Conservation (phyloP, 2,888 invertebrate species). For the Lithophane socia region DNA sequence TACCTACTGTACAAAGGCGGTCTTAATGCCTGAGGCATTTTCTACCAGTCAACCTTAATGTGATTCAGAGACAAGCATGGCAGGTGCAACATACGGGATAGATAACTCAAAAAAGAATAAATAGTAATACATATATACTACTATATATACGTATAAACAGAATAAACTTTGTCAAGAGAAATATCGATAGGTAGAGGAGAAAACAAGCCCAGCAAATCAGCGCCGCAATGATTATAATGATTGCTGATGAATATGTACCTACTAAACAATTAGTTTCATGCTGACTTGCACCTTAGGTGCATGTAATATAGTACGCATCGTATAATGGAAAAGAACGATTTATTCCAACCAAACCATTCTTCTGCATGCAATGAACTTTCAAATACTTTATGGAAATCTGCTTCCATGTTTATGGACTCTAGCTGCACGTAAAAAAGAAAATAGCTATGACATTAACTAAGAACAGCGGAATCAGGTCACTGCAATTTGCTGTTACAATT, state of each 20-base stretch:
- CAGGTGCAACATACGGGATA: too few relatives aligned
- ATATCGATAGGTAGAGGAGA: too few relatives aligned
- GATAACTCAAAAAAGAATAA: too few relatives aligned
- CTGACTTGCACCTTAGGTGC: background rate
- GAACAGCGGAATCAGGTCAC: slow-evolving; percentile 39
- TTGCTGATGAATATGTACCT: too few relatives aligned
- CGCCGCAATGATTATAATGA: background rate
- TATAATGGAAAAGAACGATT: background rate
- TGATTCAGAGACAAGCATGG: too few relatives aligned
- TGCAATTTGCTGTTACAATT: slow-evolving; percentile 14
- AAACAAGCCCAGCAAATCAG: too few relatives aligned
- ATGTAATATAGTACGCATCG: background rate
- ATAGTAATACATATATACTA: too few relatives aligned
- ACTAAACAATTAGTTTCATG: background rate
- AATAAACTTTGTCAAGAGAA: too few relatives aligned
- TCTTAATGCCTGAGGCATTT: too few relatives aligned
- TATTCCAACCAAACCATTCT: background rate
- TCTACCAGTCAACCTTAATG: too few relatives aligned
- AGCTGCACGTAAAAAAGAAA: background rate
- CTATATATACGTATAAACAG: too few relatives aligned
- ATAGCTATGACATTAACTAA: background rate
- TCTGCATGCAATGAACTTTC: background rate
- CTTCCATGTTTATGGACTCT: background rate
- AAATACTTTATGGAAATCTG: background rate
- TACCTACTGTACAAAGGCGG: too few relatives aligned